Base-by-base conservation (phyloP, 2,113 vertebrate genomes). In the Phyllostomus hastatus region DNA sequence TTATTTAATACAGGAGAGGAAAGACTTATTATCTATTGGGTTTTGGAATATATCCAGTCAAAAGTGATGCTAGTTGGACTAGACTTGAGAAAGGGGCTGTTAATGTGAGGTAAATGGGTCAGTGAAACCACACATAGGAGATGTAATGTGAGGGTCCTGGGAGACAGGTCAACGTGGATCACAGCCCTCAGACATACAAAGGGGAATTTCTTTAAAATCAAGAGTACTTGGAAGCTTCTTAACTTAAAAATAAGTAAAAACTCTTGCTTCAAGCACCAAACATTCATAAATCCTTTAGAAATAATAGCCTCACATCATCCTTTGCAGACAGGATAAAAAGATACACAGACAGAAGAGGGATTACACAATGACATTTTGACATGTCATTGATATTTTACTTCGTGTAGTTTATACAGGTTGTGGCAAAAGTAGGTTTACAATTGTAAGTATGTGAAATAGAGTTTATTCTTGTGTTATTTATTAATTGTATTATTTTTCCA, bases 1-100 rank as follows among this genome's bases (percentile, higher is more conserved):
- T 91, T 95, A 96, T 85, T 96, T 88, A 97, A 85, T 90, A 59
- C 38, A 73, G 61, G 79, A 61, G 50, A 54, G 22, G 10, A 96
- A 88, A 91, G 20, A 91, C 57, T 38, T 83, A 87, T 59, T 97
- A 90, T 79, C 81, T 81, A 28, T 57, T 81, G 43, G 16, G 6
- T 75, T 70, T 95, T 94, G 19, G 81, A 95, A 67, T 89, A 57
- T 61, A 41, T 17, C 59, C 61, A 75, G 20, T 81, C 8, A 66
- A 92, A 87, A 81, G 12, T 81, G 67, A 84, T 80, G 8, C 22
- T 87, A 85, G 70, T 52, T 91, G 46, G 8, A 90, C 11, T 88
- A 31, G 17, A 88, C 41, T 91, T 93, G 11, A 84, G 41, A 87
- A 86, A 81, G 33, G 10, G 85, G 12, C 33, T 92, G 64, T 86